Evolutionary conservation across 1,140 invertebrate genomes (phyloP), one percentile per base, ranked within the genome.

Genomic region (Cherax quadricarinatus): DNA sequence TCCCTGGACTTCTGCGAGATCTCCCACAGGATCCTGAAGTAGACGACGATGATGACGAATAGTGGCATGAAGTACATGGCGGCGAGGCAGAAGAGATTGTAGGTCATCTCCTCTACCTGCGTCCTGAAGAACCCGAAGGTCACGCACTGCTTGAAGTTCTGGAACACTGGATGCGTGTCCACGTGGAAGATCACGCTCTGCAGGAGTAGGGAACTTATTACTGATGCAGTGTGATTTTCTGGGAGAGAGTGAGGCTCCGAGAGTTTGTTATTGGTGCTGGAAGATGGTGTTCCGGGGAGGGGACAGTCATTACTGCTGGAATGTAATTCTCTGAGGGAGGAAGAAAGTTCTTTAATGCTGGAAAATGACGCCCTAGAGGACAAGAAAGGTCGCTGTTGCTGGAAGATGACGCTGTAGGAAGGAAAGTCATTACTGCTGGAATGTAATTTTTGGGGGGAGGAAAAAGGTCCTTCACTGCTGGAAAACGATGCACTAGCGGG

Each of bases 161-260:
- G 95, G 93, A 96, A 95, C 0, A 96, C 93, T 0, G 97, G 97
- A 95, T 97, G 97, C 0, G 94, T 95, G 87, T 96, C 95, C 7
- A 97, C 96, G 93, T 97, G 96, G 94, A 97, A 98, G 14, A 98
- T 96, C 7, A 97, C 95, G 94, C 96, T 97, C 97, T 98, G 96
- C 53, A 96, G 96, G 94, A 94, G 94, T 94, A 88, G 16, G 88
- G 93, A 83, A 30, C 57, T 60, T 1, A 60, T 60, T 60, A 51
- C 49, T 0, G 79, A n/a, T 10, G 9, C 21, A 7, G 30, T 41
- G 30, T 41, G 10, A 12, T 24, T n/a, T n/a, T 12, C n/a, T 4
- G 21, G 66, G 66, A n/a, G 66, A 70, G 66, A 70, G 14, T 1
- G 66, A 41, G 30, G 30, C 30, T 41, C 30, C 30, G 30, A 41